Conservation (phyloP, 2,113 vertebrate species). For the Lipophrys pholis region DNA sequence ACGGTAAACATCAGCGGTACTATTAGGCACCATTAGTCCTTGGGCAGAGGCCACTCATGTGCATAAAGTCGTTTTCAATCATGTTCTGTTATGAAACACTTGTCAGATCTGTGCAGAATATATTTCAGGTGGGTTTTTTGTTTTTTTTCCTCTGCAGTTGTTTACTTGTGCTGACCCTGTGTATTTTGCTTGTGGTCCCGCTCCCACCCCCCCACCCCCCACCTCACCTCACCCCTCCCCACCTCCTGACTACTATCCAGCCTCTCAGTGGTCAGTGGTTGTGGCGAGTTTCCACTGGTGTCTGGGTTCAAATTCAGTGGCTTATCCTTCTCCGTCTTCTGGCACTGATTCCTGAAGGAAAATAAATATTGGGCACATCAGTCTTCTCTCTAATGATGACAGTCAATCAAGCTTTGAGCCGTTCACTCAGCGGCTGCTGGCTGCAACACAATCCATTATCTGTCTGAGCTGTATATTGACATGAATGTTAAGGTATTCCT, state of each 20-base stretch:
- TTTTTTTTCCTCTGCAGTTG: slow-evolving; percentile 67
- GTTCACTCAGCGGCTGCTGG: slow-evolving; percentile 38
- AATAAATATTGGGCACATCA: slow-evolving; percentile 73
- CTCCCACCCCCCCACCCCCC: slow-evolving; percentile 50
- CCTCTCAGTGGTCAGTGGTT: slow-evolving; percentile 77
- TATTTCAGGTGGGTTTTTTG: slow-evolving; percentile 63
- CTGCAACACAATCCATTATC: slow-evolving; percentile 29
- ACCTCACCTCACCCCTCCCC: slow-evolving; percentile 44
- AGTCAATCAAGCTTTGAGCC: slow-evolving; percentile 39
- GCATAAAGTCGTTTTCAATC: slow-evolving; percentile 48
- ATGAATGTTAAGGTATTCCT: slow-evolving; percentile 17
- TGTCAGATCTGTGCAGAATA: slow-evolving; percentile 64
- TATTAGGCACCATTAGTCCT: slow-evolving; percentile 24
- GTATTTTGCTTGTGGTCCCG: slow-evolving; percentile 79
- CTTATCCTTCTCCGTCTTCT: slow-evolving; percentile 56
- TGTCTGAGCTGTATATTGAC: slow-evolving; percentile 15
- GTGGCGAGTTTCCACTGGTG: slow-evolving; percentile 79
- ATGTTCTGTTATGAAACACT: slow-evolving; percentile 53
- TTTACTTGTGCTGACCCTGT: slow-evolving; percentile 80
- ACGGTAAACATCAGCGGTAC: slow-evolving; percentile 50
- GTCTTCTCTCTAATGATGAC: slow-evolving; percentile 62
- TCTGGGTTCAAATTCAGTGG: slow-evolving; percentile 67
- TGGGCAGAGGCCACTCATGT: slow-evolving; percentile 55
- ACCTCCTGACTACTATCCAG: slow-evolving; percentile 71
- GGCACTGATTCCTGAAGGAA: slow-evolving; percentile 62